phyloP scores from a whole-genome alignment of 2,113 vertebrate species.

The Rhynchopsitta pachyrhyncha region DNA sequence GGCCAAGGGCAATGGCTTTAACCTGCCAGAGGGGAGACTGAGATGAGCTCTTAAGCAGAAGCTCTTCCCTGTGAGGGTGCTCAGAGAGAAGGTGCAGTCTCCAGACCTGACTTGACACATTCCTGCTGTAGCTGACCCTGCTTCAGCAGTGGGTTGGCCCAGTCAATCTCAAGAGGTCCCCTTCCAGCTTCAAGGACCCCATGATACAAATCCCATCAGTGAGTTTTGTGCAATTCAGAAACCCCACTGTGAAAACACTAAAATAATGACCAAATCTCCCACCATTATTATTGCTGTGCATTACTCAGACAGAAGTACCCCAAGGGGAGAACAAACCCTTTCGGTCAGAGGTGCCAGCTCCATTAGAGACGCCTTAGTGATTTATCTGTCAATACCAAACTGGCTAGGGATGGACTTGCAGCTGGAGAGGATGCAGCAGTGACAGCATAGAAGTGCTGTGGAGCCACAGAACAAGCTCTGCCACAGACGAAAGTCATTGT shows the following conservation, averaged over 20 bases:
- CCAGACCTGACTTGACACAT: fast-evolving
- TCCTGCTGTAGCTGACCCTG: neutral
- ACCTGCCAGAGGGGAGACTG: neutral
- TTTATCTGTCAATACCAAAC: neutral
- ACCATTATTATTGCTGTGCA: neutral
- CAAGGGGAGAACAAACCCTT: neutral
- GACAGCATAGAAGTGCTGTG: no score
- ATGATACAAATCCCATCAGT: fast-evolving
- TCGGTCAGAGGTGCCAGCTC: neutral
- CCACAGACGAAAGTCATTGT: neutral
- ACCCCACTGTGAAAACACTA: neutral
- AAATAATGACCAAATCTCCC: neutral
- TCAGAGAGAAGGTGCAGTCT: neutral
- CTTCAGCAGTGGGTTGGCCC: neutral
- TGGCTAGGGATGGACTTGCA: neutral
- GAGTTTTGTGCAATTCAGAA: neutral
- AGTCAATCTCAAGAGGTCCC: neutral
- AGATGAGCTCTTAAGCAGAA: neutral
- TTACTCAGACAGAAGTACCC: neutral
- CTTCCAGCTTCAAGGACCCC: neutral
- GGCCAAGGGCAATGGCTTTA: neutral
- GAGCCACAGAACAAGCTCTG: neutral
- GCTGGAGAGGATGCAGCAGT: neutral
- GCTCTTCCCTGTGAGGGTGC: neutral
- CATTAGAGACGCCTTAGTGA: neutral